Conservation (phyloP, 2,888 invertebrate genomes). For the Iselma pallidipennis region DNA sequence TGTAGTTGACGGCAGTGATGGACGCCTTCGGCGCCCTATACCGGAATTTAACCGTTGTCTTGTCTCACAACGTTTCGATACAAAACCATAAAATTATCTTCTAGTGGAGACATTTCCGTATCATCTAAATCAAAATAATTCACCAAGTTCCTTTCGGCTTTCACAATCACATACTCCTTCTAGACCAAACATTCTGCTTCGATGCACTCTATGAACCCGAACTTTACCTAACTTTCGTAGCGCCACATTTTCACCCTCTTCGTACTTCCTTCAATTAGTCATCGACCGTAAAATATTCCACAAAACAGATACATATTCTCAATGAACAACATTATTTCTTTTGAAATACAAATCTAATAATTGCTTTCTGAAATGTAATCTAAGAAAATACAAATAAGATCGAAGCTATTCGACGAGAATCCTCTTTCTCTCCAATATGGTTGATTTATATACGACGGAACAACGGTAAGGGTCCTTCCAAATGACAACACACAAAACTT, state of each 20-base stretch:
- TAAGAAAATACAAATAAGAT: background rate
- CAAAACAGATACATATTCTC: background rate
- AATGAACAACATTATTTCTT: background rate
- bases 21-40: conserved; percentile 31
- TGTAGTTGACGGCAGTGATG: conserved; percentile 42
- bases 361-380: background rate
- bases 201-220: conserved; percentile 47
- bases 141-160: conserved; percentile 41
- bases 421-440: background rate
- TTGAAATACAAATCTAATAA: background rate
- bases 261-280: conserved; percentile 34
- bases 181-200: conserved; percentile 50
- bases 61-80: conserved; percentile 37
- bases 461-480: background rate
- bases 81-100: conserved; percentile 49
- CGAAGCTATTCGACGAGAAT: background rate
- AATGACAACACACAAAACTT: conserved; percentile 3
- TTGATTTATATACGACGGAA: conserved; percentile 2
- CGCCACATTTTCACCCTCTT: conserved; percentile 33
- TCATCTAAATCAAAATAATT: conserved; percentile 50
- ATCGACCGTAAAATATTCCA: conserved; percentile 17
- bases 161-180: conserved; percentile 43
- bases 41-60: conserved; percentile 36
- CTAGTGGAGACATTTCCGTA: conserved; percentile 49
- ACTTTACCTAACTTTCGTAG: conserved; percentile 49